Conservation (phyloP, 2,797 vertebrate species). For the Cichlasoma orientale region DNA sequence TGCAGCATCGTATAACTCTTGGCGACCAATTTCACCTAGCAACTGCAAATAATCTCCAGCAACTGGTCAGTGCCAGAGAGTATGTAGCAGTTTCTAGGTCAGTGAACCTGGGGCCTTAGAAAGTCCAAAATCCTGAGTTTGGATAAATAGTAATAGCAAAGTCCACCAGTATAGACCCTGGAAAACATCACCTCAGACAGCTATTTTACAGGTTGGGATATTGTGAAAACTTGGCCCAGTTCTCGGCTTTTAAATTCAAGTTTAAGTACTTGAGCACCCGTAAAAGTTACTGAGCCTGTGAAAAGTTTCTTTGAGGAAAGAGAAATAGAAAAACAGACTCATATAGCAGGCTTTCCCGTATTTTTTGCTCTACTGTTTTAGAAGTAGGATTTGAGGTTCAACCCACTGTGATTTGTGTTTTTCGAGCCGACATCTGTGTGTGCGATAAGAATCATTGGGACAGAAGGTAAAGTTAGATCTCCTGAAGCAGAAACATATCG, state of each 20-base stretch:
- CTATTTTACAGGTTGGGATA: neutral
- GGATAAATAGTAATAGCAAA: neutral
- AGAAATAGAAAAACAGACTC: neutral
- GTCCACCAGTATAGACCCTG: neutral
- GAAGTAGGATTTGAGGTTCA: neutral
- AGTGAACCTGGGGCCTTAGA: neutral
- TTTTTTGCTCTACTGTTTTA: neutral
- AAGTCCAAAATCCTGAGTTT: neutral
- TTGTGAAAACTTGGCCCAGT: neutral
- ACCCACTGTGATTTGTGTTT: neutral
- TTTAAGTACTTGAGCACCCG: neutral
- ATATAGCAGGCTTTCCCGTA: neutral
- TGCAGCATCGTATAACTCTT: neutral
- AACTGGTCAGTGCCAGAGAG: neutral
- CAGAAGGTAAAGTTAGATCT: neutral
- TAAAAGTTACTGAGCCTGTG: neutral
- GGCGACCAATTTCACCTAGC: neutral
- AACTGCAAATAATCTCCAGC: neutral
- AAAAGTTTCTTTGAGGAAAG: neutral
- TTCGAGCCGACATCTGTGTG: neutral
- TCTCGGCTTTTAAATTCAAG: neutral
- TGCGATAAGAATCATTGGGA: neutral
- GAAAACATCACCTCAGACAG: neutral
- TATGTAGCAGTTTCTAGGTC: neutral
- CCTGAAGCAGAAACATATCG: slow-evolving; percentile 17